Base-by-base conservation (phyloP, 2,113 vertebrate genomes). In the Mastomys natalensis region DNA sequence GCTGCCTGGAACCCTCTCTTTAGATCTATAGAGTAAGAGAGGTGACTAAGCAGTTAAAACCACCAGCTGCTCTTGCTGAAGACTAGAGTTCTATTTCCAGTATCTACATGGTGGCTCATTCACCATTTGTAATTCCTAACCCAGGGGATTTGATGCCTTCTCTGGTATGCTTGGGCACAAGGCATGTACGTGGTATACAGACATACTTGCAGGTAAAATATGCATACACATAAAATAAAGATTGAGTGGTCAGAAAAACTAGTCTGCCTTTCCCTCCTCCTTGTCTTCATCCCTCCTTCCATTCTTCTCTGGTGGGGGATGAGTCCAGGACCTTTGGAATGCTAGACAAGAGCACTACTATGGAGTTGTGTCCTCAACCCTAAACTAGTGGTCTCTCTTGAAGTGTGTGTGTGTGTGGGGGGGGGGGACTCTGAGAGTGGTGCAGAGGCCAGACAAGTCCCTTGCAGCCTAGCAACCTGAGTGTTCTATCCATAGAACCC, bases 331-430 rank as follows among this genome's bases (percentile, higher is more conserved):
- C 12, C 40, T 43, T n/a, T 15, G 6, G 12, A 16, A n/a, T 60
- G 51, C 9, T 37, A 45, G 51, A 48, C 5, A 80, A 58, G 45
- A 76, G 34, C 84, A 55, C n/a, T 87, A 22, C n/a, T 26, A 55
- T 15, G 24, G 51, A 87, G 13, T 62, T 37, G 3, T 70, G 68
- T 21, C 48, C 15, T 66, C 6, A 80, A 5, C 31, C 62, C n/a
- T 72, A 62, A 89, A 60, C 64, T 62, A 73, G 34, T 90, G 60
- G 91, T 94, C 87, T 97, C 62, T 96, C 95, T 96, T 92, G 45
- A 74, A 60, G 82, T 66, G 60, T 51, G 51, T 51, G 51, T 11
- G 51, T 11, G 51, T 5, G 51, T 51, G 9, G 51, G 51, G 9
- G 51, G 51, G 8, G 51, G 51, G 51, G 22, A 60, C n/a, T 60